Conservation (phyloP, 2,797 vertebrate genomes). For the Oreochromis grahami region DNA sequence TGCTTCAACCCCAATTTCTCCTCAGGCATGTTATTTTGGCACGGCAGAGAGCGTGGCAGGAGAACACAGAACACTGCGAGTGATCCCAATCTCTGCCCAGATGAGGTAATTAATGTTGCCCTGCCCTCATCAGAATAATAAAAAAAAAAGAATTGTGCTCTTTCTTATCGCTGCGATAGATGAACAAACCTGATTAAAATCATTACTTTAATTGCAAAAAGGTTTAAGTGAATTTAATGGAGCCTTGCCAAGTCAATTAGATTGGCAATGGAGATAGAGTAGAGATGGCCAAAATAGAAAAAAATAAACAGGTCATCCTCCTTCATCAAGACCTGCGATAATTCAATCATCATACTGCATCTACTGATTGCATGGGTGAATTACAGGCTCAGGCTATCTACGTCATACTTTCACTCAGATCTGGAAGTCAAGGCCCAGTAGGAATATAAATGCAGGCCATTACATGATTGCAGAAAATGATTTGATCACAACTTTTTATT, state of each 20-base stretch:
- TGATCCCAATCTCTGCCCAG: constrained; percentile 23
- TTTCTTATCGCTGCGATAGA: constrained; percentile 33
- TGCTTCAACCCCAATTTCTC: constrained; percentile 66
- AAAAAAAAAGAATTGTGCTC: constrained; percentile 15
- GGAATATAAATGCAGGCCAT: not conserved
- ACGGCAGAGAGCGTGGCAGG: not conserved
- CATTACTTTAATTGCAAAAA: constrained; percentile 60
- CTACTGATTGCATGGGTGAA: constrained; percentile 32
- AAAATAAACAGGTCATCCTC: constrained; percentile 30
- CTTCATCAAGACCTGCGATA: constrained; percentile 21
- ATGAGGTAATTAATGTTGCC: constrained; percentile 57
- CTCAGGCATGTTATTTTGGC: constrained; percentile 51
- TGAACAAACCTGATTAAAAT: constrained; percentile 56
- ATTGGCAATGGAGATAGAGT: constrained; percentile 19
- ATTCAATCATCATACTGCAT: constrained; percentile 48
- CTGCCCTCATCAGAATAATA: constrained; percentile 34
- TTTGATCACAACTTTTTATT: not conserved
- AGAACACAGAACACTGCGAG: constrained; percentile 32
- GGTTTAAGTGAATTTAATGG: constrained; percentile 57
- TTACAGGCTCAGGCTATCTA: not conserved
- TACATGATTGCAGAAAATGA: not conserved
- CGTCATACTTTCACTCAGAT: not conserved
- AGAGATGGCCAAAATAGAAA: constrained; percentile 6
- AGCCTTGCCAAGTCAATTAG: constrained; percentile 51
- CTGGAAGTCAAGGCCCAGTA: constrained; percentile 7